A percentile compares a stretch with the other conserved stretches of the same genome.
Conservation (phyloP, 2,888 invertebrate species). For the Hirtodrosophila confusa region DNA sequence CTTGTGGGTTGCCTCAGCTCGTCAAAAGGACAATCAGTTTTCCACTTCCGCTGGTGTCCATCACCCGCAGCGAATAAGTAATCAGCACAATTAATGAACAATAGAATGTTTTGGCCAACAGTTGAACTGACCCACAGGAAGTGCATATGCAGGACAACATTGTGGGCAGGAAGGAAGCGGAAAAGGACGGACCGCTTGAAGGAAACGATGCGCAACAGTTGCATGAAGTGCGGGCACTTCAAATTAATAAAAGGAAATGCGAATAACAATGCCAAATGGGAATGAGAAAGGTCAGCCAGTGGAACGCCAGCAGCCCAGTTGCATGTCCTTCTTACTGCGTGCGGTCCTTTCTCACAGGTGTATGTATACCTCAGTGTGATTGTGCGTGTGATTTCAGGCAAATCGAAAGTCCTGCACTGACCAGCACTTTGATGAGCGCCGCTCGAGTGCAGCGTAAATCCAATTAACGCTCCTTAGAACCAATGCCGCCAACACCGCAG, state of each 20-base stretch:
- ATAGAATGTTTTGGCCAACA: conserved; percentile 68
- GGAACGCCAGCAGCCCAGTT: conserved; percentile 51
- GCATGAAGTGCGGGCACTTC: conserved; percentile 75
- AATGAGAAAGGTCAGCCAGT: conserved; percentile 56
- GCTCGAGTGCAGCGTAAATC: conserved; percentile 62
- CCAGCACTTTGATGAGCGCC: conserved; percentile 61
- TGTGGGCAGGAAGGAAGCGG: conserved; percentile 34
- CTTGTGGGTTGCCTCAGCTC: background rate
- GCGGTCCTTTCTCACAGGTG: conserved; percentile 76
- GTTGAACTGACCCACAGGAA: conserved; percentile 61
- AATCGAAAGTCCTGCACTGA: conserved; percentile 52
- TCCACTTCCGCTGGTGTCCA: conserved; percentile 24
- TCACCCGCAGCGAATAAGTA: conserved; percentile 31
- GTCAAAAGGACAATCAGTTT: conserved; percentile 17
- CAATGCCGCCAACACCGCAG: conserved; percentile 44
- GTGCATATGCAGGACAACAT: conserved; percentile 39
- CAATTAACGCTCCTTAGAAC: conserved; percentile 65
- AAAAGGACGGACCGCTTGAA: conserved; percentile 31
- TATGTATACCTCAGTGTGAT: conserved; percentile 30
- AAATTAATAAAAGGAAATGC: conserved; percentile 74
- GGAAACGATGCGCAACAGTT: conserved; percentile 74
- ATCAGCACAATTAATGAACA: conserved; percentile 63
- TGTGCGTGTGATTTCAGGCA: conserved; percentile 58
- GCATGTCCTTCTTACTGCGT: conserved; percentile 54
- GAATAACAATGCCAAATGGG: conserved; percentile 55